Percentiles rank a stretch among this genome's conserved stretches.
Evolutionary conservation across 1,140 invertebrate genomes (phyloP).

Genomic region (Drosophila busckii): DNA sequence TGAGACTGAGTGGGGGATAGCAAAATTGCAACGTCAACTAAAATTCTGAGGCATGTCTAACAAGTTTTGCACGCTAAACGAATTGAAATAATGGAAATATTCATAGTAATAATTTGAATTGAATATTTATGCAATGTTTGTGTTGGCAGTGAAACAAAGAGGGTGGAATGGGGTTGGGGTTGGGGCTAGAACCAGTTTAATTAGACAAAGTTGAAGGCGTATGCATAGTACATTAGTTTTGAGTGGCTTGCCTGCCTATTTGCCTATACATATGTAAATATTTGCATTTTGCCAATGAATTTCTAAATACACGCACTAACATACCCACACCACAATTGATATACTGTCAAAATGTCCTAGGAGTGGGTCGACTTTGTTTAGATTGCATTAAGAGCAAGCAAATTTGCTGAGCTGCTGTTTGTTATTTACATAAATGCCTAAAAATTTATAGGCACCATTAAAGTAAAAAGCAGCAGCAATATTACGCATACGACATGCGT

Average conservation of each 20-base stretch:
- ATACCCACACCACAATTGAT: neutral
- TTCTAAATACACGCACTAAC: constrained; percentile 43
- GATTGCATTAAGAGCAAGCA: constrained; percentile 65
- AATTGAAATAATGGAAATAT: constrained; percentile 77
- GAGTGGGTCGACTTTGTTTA: constrained; percentile 61
- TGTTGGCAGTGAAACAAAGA: no score
- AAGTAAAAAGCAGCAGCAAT: no score
- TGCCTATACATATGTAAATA: constrained; percentile 72
- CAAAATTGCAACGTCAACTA: no score
- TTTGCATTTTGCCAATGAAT: constrained; percentile 75
- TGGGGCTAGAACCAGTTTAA: constrained; percentile 29
- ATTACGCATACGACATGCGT: no score
- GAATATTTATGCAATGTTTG: constrained; percentile 66
- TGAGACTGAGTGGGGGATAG: no score
- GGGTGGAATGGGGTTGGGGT: no score
- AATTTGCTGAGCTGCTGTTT: constrained; percentile 39
- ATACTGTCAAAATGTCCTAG: constrained; percentile 65
- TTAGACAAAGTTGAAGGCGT: constrained; percentile 65
- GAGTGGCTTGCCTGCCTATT: constrained; percentile 58
- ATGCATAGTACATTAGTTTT: constrained; percentile 68
- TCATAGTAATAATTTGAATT: constrained; percentile 73
- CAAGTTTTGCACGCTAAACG: no score
- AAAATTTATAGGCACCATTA: constrained; percentile 17
- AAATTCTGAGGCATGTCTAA: no score
- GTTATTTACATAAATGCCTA: constrained; percentile 2